A percentile compares a stretch with the other conserved stretches of the same genome.
These are phyloP conservation scores for Metopia argyrocephala DNA, from an alignment of 2,888 invertebrate genomes.

Conservation along the genomic window DNA sequence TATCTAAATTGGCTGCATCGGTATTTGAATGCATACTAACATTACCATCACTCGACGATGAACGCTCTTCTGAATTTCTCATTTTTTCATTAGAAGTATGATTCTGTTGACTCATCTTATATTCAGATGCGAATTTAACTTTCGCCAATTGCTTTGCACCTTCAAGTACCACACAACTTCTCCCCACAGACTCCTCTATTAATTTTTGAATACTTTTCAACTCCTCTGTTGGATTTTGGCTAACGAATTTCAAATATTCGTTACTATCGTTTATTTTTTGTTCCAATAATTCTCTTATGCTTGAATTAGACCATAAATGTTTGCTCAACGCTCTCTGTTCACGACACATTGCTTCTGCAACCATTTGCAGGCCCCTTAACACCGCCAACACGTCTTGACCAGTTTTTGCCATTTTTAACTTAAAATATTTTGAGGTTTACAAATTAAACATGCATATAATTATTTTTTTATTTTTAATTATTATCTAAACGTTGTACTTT, in stretches of 20 bases:
- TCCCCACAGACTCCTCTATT: conserved; percentile 81
- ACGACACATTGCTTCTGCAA: conserved; percentile 83
- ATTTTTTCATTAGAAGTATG: not conserved
- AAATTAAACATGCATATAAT: not conserved
- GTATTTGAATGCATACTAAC: conserved; percentile 39
- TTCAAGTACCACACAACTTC: conserved; percentile 84
- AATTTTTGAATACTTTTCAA: conserved; percentile 78
- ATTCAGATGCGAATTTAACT: conserved; percentile 65
- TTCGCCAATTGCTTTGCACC: conserved; percentile 83
- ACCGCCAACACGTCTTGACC: conserved; percentile 83
- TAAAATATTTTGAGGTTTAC: conserved; percentile 3
- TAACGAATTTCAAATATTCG: conserved; percentile 68
- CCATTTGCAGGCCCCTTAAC: conserved; percentile 84
- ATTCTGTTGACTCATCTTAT: conserved; percentile 66
- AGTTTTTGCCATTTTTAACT: conserved; percentile 76
- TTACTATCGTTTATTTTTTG: conserved; percentile 69
- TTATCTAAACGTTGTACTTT: not conserved
- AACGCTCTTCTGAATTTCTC: not conserved
- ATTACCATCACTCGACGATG: too few relatives aligned
- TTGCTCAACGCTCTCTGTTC: conserved; percentile 83
- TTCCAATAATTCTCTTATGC: conserved; percentile 80
- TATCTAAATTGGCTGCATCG: conserved; percentile 75
- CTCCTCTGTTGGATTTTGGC: conserved; percentile 72
- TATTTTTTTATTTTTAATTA: conserved; percentile 2
- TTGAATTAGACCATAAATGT: conserved; percentile 85